These are phyloP conservation scores for Ceratina japonica DNA, from an alignment of 1,140 invertebrate species.

Conservation along the genomic window DNA sequence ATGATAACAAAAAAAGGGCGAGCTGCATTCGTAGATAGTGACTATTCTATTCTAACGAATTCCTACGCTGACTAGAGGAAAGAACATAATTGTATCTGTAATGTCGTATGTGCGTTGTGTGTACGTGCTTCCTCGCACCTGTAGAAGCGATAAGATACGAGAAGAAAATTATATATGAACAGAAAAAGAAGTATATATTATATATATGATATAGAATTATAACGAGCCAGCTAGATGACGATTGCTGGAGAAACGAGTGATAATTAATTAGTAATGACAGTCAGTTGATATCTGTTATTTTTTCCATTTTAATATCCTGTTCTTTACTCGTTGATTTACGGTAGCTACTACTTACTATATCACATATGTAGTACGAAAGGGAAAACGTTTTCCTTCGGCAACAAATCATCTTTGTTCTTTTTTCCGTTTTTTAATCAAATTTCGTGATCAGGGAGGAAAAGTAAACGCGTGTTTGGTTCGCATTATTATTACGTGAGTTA, in stretches of 20 bases:
- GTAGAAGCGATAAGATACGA: slow-evolving; percentile 30
- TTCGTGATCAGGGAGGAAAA: neutral
- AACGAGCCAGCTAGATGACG: slow-evolving; percentile 19
- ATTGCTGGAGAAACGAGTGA: slow-evolving; percentile 39
- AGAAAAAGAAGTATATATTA: slow-evolving; percentile 25
- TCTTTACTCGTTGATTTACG: slow-evolving; percentile 48
- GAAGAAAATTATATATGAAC: slow-evolving; percentile 3
- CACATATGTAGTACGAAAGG: neutral
- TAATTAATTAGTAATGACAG: slow-evolving; percentile 38
- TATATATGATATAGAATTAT: slow-evolving; percentile 25
- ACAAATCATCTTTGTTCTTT: neutral
- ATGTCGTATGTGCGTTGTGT: neutral
- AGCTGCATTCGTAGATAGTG: slow-evolving; percentile 11
- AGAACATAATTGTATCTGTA: slow-evolving; percentile 15
- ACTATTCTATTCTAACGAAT: slow-evolving; percentile 25
- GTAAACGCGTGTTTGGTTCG: neutral
- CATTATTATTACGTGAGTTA: neutral
- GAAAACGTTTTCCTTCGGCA: neutral
- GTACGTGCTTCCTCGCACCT: slow-evolving; percentile 27
- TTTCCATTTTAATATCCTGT: slow-evolving; percentile 7
- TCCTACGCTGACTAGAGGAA: slow-evolving; percentile 2
- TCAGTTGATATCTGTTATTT: slow-evolving; percentile 18
- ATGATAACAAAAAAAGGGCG: too few relatives aligned
- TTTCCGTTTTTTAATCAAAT: neutral
- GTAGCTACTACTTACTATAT: slow-evolving; percentile 11